A percentile compares a stretch with the other conserved stretches of the same genome.
These are phyloP conservation scores for Balaenoptera acutorostrata DNA, from an alignment of 2,113 vertebrate genomes.

Conservation along the genomic window DNA sequence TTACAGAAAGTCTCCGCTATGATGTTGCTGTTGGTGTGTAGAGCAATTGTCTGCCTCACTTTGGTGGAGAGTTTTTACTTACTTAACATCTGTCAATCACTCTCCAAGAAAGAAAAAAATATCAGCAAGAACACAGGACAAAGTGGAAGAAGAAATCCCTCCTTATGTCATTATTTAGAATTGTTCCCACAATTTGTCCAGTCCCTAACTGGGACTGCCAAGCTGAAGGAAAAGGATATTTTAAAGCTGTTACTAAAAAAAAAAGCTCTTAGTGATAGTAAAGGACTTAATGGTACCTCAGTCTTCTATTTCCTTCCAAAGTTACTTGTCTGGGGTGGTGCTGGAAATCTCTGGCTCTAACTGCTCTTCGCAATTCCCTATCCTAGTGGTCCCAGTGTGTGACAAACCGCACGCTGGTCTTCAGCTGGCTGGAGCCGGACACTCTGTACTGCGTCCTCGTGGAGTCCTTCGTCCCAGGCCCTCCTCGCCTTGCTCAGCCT, in stretches of 20 bases:
- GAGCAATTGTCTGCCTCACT: not conserved
- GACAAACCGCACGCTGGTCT: slow-evolving; percentile 72
- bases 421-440: slow-evolving; percentile 77
- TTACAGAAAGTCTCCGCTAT: not conserved
- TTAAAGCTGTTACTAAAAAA: not conserved
- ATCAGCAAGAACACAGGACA: not conserved
- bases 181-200: not conserved
- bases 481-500: slow-evolving; percentile 50
- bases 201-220: not conserved
- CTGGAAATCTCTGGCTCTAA: not conserved
- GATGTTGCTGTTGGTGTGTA: not conserved
- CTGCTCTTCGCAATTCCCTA: not conserved
- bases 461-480: slow-evolving; percentile 65
- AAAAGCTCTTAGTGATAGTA: not conserved
- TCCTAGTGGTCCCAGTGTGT: slow-evolving; percentile 79
- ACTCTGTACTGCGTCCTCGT: slow-evolving; percentile 81
- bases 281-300: not conserved
- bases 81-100: not conserved
- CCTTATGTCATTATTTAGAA: not conserved
- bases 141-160: not conserved
- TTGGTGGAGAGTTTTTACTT: not conserved
- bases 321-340: not conserved
- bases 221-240: not conserved
- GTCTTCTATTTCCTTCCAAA: not conserved
- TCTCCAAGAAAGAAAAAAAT: not conserved